phyloP scores from a whole-genome alignment of 2,113 vertebrate genomes.

The Clarias macrocephalus region DNA sequence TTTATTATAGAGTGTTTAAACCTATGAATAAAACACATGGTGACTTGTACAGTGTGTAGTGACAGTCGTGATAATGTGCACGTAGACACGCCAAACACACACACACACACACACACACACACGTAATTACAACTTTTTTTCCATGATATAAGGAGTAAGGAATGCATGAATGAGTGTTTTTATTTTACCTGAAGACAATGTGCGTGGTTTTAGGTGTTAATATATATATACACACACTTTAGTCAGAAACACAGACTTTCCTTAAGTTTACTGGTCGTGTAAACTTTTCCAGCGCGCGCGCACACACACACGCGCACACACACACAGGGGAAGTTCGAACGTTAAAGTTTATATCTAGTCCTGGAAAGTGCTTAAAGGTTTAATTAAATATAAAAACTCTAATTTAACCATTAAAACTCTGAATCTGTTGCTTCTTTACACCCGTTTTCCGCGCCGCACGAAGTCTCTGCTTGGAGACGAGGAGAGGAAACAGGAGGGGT shows the following conservation, averaged over 20 bases:
- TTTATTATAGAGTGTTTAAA: background rate
- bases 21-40: background rate
- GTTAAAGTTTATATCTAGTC: no score
- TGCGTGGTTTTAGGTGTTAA: background rate
- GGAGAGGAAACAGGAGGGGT: constrained; percentile 47
- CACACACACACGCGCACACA: no score
- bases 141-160: background rate
- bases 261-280: background rate
- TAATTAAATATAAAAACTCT: no score
- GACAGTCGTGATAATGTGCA: constrained; percentile 39
- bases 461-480: background rate
- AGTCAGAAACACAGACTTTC: background rate
- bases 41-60: background rate
- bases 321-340: no score
- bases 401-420: no score
- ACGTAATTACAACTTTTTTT: background rate
- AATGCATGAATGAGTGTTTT: background rate
- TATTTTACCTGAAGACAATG: background rate
- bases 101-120: constrained; percentile 1
- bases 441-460: background rate
- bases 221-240: background rate
- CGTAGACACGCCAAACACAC: constrained; percentile 31
- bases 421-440: no score
- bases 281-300: no score
- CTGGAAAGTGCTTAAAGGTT: no score